Evolutionary conservation across 2,888 invertebrate species (phyloP).

Genomic region (Cantharis nigra): DNA sequence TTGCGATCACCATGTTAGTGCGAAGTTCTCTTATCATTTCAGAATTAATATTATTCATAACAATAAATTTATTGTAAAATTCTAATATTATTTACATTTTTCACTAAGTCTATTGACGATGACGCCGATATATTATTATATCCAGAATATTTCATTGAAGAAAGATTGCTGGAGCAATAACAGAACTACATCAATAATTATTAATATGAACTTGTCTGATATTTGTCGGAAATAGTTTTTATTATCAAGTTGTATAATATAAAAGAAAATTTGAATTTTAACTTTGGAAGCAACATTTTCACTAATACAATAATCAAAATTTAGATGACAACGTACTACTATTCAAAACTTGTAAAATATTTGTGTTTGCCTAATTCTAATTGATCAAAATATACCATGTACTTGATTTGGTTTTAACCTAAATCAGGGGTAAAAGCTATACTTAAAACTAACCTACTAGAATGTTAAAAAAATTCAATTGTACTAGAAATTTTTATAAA

Average conservation of each 20-base stretch:
- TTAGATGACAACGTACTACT: neutral
- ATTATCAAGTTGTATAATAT: too few relatives aligned
- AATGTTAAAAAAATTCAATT: neutral
- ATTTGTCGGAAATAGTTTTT: neutral
- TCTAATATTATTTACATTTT: neutral
- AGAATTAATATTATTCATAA: neutral
- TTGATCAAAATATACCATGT: neutral
- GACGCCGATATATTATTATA: neutral
- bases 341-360: neutral
- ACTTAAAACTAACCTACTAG: neutral
- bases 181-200: too few relatives aligned
- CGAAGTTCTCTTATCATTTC: neutral
- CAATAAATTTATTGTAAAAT: neutral
- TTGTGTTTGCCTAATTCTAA: neutral
- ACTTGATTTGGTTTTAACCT: neutral
- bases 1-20: neutral
- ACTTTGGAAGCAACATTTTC: too few relatives aligned
- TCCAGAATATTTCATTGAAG: neutral
- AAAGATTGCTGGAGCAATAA: neutral
- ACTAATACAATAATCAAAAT: neutral
- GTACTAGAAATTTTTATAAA: neutral
- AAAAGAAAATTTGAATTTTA: too few relatives aligned
- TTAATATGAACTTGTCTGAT: neutral
- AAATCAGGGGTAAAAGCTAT: neutral
- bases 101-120: neutral